Percentiles rank a stretch among this genome's conserved stretches.
Evolutionary conservation across 2,797 vertebrate species (phyloP).

Genomic region (Heliangelus exortis): DNA sequence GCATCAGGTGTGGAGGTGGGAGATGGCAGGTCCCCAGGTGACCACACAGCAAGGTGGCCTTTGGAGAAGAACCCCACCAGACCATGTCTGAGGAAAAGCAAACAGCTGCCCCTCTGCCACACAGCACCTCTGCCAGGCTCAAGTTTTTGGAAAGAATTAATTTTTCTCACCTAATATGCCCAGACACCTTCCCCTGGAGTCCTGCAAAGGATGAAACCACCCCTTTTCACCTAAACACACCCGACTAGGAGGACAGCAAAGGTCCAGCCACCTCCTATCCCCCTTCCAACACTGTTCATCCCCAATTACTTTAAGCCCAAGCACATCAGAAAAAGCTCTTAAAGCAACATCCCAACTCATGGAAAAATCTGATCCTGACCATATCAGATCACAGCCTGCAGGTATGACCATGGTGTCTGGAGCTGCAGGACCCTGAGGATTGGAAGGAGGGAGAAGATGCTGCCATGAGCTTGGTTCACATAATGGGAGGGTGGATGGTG

Average conservation of each 20-base stretch:
- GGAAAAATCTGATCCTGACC: background rate
- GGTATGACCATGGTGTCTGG: background rate
- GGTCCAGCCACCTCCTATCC: background rate
- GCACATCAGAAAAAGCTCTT: background rate
- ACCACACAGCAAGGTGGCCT: background rate
- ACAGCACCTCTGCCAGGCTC: background rate
- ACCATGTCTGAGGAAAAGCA: background rate
- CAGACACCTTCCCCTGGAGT: background rate
- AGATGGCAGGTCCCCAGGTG: background rate
- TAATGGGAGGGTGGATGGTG: no score
- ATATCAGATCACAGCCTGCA: background rate
- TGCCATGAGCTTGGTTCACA: background rate
- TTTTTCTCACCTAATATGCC: background rate
- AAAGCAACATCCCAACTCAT: background rate
- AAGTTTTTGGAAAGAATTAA: background rate
- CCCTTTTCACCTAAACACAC: background rate
- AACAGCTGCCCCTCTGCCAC: background rate
- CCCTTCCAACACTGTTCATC: background rate
- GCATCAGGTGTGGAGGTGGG: background rate
- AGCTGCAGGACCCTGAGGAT: background rate
- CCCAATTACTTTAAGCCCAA: background rate
- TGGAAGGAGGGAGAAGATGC: background rate
- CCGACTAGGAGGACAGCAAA: background rate
- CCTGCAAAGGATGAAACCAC: background rate
- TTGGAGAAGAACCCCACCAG: background rate